Conservation (phyloP, 2,113 vertebrate genomes). For the Platanista minor region DNA sequence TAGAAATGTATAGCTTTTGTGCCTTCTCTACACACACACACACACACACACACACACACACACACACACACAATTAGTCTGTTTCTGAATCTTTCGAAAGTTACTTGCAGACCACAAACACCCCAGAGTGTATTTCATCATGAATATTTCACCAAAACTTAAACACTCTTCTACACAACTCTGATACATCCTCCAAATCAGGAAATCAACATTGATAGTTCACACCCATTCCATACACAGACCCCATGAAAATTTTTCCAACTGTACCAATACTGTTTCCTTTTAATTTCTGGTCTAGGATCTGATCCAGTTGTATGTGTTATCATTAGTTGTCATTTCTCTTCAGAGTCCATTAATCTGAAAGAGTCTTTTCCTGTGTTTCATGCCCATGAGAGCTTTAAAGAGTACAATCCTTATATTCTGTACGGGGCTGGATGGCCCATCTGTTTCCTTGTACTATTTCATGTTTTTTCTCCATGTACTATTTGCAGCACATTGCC, state of each 20-base stretch:
- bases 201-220: background rate
- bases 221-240: background rate
- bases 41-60: background rate
- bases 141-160: background rate
- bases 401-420: background rate
- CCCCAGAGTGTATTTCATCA: background rate
- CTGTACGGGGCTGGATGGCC: background rate
- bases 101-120: background rate
- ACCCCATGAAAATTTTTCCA: background rate
- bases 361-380: background rate
- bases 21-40: background rate
- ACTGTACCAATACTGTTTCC: background rate
- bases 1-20: background rate
- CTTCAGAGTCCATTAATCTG: background rate
- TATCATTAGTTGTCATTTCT: background rate
- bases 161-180: background rate
- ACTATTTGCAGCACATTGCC: too few relatives aligned
- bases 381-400: background rate
- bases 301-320: background rate
- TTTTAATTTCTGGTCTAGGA: background rate
- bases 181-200: background rate
- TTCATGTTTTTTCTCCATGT: too few relatives aligned
- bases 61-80: background rate
- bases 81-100: background rate
- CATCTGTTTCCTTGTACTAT: background rate